phyloP scores from a whole-genome alignment of 2,888 invertebrate genomes.

The Caradrina kadenii region DNA sequence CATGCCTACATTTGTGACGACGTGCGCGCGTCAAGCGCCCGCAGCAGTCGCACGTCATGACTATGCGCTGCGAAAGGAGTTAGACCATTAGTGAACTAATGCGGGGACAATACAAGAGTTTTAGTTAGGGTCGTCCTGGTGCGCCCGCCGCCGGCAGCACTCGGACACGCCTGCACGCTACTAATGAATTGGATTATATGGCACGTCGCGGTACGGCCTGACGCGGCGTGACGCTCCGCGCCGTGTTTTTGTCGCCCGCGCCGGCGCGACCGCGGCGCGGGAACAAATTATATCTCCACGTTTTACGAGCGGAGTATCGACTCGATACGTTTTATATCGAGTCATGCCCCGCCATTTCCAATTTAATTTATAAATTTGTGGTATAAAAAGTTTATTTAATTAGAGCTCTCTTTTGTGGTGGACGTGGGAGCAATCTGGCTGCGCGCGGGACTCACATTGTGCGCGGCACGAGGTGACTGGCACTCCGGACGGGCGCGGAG shows the following conservation, averaged over 20 bases:
- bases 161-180: slow-evolving; percentile 66
- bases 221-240: slow-evolving; percentile 35
- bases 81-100: slow-evolving; percentile 60
- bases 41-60: no score
- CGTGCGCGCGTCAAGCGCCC: no score
- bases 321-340: slow-evolving; percentile 60
- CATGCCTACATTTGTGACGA: no score
- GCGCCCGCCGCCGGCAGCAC: slow-evolving; percentile 2
- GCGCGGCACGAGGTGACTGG: slow-evolving; percentile 6
- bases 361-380: slow-evolving; percentile 74
- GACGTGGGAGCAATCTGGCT: slow-evolving; percentile 35
- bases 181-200: slow-evolving; percentile 76
- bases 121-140: slow-evolving; percentile 35
- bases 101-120: slow-evolving; percentile 55
- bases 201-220: slow-evolving; percentile 33
- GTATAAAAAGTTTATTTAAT: slow-evolving; percentile 71
- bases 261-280: slow-evolving; percentile 49
- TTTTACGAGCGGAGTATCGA: slow-evolving; percentile 67
- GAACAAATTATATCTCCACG: slow-evolving; percentile 70
- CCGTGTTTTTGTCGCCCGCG: slow-evolving; percentile 52
- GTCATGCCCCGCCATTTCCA: slow-evolving; percentile 69
- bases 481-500: background rate
- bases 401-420: slow-evolving; percentile 60
- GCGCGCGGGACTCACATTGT: slow-evolving; percentile 1
- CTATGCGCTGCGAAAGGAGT: slow-evolving; percentile 37